Conservation (phyloP, 37 sponge, comb jelly and placozoan genomes). For the Oopsacas minuta region DNA sequence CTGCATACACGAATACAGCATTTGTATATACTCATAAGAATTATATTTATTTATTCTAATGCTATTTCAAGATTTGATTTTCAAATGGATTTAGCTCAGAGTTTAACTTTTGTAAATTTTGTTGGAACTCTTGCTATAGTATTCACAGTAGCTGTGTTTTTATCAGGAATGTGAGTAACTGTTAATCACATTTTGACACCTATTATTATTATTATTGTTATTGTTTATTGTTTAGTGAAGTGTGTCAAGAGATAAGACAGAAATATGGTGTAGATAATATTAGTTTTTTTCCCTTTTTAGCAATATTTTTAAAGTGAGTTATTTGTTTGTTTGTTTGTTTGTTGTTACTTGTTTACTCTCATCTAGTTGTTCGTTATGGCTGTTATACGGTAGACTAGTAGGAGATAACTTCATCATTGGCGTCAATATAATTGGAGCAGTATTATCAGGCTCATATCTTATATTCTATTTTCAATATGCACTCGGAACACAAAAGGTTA, state of each 20-base stretch:
- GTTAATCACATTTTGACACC: too few relatives aligned
- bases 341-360: neutral
- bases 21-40: neutral
- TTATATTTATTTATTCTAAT: neutral
- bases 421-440: neutral
- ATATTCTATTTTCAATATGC: neutral
- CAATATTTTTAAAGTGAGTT: constrained; percentile 14
- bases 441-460: neutral
- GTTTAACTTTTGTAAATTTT: neutral
- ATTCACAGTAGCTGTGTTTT: neutral
- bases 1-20: too few relatives aligned
- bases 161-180: constrained; percentile 3
- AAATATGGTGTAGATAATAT: neutral
- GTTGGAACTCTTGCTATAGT: neutral
- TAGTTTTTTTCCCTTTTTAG: constrained; percentile 15
- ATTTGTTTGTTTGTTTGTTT: neutral
- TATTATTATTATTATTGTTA: neutral
- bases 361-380: neutral
- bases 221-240: neutral
- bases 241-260: constrained; percentile 10
- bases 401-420: constrained; percentile 14
- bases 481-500: neutral
- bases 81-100: neutral
- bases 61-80: neutral
- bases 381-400: neutral